Conservation (phyloP, 1,140 invertebrate genomes). For the Marisa cornuarietis region DNA sequence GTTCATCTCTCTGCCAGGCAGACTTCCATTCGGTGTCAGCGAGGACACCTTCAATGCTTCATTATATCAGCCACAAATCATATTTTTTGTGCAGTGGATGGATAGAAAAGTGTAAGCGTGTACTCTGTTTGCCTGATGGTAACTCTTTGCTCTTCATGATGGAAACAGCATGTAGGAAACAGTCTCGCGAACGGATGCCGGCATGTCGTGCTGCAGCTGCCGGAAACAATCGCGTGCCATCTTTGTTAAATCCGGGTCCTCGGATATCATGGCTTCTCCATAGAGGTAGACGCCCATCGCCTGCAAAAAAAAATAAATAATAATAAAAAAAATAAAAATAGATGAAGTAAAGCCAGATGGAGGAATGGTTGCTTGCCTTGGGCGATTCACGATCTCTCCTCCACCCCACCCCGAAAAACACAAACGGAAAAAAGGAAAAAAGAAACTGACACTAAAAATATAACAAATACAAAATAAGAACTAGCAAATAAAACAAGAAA, state of each 20-base stretch:
- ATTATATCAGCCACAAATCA: neutral
- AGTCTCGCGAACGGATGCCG: slow-evolving; percentile 32
- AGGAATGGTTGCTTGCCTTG: neutral
- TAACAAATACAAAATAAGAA: neutral
- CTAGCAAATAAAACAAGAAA: neutral
- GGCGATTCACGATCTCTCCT: neutral
- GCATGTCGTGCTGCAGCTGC: slow-evolving; percentile 35
- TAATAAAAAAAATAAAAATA: neutral
- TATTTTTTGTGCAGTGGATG: neutral
- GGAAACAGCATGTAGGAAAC: slow-evolving; percentile 38
- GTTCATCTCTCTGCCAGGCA: neutral
- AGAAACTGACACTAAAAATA: neutral
- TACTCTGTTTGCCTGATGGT: neutral
- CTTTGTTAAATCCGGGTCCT: slow-evolving; percentile 20
- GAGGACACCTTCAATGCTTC: neutral
- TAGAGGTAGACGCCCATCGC: slow-evolving; percentile 48
- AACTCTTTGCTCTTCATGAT: neutral
- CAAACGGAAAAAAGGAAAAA: neutral
- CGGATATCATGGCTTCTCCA: slow-evolving; percentile 41
- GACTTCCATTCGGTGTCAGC: neutral
- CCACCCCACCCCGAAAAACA: neutral
- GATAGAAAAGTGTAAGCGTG: neutral
- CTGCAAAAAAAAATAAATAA: slow-evolving; percentile 18
- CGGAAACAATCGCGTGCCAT: slow-evolving; percentile 36
- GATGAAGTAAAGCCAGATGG: neutral